Evolutionary conservation across 2,797 vertebrate species (phyloP), one percentile per base, ranked within the genome.

Genomic region (Megaceryle alcyon): DNA sequence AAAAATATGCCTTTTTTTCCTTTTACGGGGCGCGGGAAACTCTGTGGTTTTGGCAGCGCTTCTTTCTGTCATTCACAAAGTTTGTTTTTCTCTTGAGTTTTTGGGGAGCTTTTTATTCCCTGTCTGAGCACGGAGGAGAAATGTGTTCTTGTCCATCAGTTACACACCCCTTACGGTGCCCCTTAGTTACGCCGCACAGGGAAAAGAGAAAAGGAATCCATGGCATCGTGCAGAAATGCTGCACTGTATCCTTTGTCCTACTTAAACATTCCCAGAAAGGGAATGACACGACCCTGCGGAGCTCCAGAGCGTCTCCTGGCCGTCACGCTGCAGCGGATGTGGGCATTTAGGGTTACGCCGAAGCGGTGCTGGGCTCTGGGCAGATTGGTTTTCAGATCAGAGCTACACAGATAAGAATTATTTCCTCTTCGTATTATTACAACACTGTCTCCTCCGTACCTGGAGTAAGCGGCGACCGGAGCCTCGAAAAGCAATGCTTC

Each of bases 201-300:
- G 81, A 86, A 94, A 95, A 82, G 94, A 94, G 95, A 96, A 96
- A 88, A 91, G 90, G 88, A 92, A 86, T 94, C 92, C 85, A 91
- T 89, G 88, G 93, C 88, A 96, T 91, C 15, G 21, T 89, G 66
- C 82, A 90, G 82, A 94, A 96, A 90, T 88, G 79, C 92, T 51
- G 76, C 91, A 87, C 83, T 96, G 26, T 84, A 63, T 26, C 49
- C 68, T 92, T 71, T 87, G 71, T 81, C 68, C 90, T 81, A 75
- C 94, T 85, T 96, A 96, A 96, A 96, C 92, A 94, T 86, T 96
- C 83, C 85, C 93, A 94, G 95, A 94, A 97, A 94, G 94, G 82
- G 78, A 95, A 78, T 86, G 89, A 94, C 75, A 65, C 26, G 80
- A 23, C 0, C 0, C 90, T 72, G 31, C 21, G 44, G 80, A 92